Evolutionary conservation across 2,888 invertebrate species (phyloP).

Genomic region (Spatulosminthurus flaviceps): DNA sequence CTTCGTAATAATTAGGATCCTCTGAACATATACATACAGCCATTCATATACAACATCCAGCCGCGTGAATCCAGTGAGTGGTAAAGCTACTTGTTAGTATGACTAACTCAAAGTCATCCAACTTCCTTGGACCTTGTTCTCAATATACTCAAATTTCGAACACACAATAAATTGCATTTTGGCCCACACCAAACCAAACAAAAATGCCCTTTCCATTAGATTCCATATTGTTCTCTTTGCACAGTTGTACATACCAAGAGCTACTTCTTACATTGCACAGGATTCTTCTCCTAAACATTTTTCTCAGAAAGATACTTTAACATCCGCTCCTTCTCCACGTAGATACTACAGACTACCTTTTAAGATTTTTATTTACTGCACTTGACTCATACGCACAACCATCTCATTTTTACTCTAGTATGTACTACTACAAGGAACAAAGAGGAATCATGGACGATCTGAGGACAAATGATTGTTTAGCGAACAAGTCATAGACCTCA

Average conservation of each 20-base stretch:
- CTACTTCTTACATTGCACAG: too few relatives aligned
- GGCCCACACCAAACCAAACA: slow-evolving; percentile 18
- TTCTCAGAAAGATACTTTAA: slow-evolving; percentile 11
- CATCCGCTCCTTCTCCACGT: not conserved
- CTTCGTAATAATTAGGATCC: not conserved
- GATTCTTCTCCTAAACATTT: not conserved
- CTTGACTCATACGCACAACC: not conserved
- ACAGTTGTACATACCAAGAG: not conserved
- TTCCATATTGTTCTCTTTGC: not conserved
- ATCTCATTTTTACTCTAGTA: not conserved
- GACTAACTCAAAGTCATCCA: not conserved
- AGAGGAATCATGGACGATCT: not conserved
- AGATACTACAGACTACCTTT: not conserved
- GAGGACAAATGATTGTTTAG: not conserved
- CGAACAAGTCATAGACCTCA: not conserved
- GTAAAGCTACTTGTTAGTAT: not conserved
- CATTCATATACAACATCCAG: too few relatives aligned
- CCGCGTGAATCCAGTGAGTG: too few relatives aligned
- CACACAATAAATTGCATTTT: slow-evolving; percentile 9
- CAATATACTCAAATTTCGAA: not conserved
- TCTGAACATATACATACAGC: not conserved
- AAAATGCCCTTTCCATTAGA: not conserved
- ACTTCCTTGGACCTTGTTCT: slow-evolving; percentile 14
- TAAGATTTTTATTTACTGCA: slow-evolving; percentile 13
- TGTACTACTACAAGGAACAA: not conserved